Evolutionary conservation across 2,113 vertebrate genomes (phyloP).

Genomic region (Apeltes quadracus): DNA sequence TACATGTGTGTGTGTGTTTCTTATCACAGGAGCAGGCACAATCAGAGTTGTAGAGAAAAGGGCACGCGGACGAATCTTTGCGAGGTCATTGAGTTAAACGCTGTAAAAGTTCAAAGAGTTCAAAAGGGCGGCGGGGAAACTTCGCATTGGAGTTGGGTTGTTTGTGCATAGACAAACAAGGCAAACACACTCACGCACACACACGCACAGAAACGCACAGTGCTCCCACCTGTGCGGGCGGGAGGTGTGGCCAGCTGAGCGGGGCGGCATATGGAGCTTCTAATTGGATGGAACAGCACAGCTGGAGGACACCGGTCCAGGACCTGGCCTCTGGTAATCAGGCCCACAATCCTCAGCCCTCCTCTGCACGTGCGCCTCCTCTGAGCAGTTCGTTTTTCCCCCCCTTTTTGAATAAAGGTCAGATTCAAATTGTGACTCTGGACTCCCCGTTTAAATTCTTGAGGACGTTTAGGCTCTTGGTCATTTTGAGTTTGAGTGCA

Average conservation of each 20-base stretch:
- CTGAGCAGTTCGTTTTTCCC: not conserved
- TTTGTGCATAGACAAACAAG: constrained; percentile 23
- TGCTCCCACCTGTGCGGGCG: constrained; percentile 74
- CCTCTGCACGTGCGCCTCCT: constrained; percentile 34
- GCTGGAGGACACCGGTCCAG: constrained; percentile 78
- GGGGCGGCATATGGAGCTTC: constrained; percentile 80
- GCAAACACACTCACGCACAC: not conserved
- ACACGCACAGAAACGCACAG: constrained; percentile 13
- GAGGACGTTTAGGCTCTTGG: not conserved
- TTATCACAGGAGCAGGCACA: constrained; percentile 54
- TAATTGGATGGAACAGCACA: constrained; percentile 86
- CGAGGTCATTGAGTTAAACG: not conserved
- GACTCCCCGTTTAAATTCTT: not conserved
- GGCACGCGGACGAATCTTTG: too few species aligned
- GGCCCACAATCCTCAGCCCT: constrained; percentile 65
- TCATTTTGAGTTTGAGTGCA: not conserved
- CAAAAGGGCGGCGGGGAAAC: too few species aligned
- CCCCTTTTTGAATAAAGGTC: not conserved
- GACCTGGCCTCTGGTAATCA: constrained; percentile 79
- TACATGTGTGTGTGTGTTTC: constrained; percentile 80
- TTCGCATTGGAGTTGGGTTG: constrained; percentile 20
- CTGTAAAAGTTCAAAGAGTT: too few species aligned
- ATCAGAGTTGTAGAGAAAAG: constrained; percentile 33
- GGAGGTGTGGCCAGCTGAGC: constrained; percentile 73
- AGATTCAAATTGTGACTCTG: not conserved